Percentiles rank a stretch among this genome's conserved stretches.
Conservation (phyloP, 1,140 invertebrate genomes). For the Diuraphis noxia region DNA sequence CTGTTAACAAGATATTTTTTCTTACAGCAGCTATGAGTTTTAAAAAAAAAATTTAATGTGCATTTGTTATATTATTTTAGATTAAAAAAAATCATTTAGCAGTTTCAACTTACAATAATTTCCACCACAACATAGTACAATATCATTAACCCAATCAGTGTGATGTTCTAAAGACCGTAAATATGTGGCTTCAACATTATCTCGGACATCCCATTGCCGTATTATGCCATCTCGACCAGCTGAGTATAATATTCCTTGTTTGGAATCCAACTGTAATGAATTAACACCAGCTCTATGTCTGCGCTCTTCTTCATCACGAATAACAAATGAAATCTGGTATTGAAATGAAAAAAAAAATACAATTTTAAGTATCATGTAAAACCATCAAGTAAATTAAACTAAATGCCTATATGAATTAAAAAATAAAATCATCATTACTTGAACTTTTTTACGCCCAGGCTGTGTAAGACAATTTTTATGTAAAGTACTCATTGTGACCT, state of each 20-base stretch:
- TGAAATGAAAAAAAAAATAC: not conserved
- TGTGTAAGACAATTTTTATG: constrained; percentile 54
- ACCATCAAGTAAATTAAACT: too few relatives aligned
- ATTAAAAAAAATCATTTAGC: not conserved
- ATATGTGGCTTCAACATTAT: constrained; percentile 76
- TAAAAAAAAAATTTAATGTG: not conserved
- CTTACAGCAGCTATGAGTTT: not conserved
- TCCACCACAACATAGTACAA: constrained; percentile 94
- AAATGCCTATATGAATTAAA: not conserved
- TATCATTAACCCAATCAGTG: constrained; percentile 99
- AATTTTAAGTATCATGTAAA: not conserved
- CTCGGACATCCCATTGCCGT: constrained; percentile 87
- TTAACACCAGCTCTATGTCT: constrained; percentile 94
- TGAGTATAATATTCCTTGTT: constrained; percentile 87
- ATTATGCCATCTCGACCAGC: constrained; percentile 98
- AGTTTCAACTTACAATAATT: constrained; percentile 75
- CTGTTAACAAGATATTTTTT: not conserved
- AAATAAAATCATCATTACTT: constrained; percentile 54
- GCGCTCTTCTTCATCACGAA: constrained; percentile 93
- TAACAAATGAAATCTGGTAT: constrained; percentile 91
- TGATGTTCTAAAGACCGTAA: constrained; percentile 97
- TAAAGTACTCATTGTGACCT: constrained; percentile 33
- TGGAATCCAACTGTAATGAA: constrained; percentile 89
- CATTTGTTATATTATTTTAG: not conserved
- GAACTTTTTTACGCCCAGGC: constrained; percentile 57